Conservation (phyloP, 2,113 vertebrate genomes). For the Sylvilagus bachmani region DNA sequence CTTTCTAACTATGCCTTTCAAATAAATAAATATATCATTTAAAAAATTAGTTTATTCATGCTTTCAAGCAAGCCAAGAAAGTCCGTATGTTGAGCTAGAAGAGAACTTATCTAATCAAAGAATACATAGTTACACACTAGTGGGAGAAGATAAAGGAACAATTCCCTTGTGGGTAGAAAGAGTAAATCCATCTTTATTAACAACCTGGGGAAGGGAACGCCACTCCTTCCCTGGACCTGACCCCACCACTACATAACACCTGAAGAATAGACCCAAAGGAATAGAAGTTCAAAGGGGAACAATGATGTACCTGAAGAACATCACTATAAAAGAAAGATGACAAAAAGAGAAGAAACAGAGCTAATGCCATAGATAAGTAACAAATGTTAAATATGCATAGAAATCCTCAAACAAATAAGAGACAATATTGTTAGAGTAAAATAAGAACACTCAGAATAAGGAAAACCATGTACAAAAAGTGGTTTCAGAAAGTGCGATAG, state of each 20-base stretch:
- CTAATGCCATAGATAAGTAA: neutral
- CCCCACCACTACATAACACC: neutral
- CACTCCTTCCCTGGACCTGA: neutral
- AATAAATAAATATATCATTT: no score
- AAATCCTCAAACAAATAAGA: neutral
- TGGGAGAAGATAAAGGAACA: neutral
- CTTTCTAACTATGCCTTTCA: no score
- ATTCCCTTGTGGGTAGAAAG: neutral
- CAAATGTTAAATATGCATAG: neutral
- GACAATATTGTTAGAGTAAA: neutral
- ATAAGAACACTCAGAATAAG: neutral
- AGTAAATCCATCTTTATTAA: neutral
- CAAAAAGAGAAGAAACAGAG: neutral
- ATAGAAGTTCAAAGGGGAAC: neutral
- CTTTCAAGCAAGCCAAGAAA: slow-evolving; percentile 26
- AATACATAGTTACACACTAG: neutral
- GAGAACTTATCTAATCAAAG: slow-evolving; percentile 36
- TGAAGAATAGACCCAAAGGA: neutral
- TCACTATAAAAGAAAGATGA: neutral
- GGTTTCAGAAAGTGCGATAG: neutral
- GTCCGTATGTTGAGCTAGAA: neutral
- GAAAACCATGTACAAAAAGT: neutral
- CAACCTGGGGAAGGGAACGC: neutral
- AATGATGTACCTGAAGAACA: neutral
- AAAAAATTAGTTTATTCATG: slow-evolving; percentile 32